Percentiles rank a stretch among this genome's conserved stretches.
These are phyloP conservation scores for Cebus imitator DNA, from an alignment of 2,113 vertebrate species.

Conservation along the genomic window DNA sequence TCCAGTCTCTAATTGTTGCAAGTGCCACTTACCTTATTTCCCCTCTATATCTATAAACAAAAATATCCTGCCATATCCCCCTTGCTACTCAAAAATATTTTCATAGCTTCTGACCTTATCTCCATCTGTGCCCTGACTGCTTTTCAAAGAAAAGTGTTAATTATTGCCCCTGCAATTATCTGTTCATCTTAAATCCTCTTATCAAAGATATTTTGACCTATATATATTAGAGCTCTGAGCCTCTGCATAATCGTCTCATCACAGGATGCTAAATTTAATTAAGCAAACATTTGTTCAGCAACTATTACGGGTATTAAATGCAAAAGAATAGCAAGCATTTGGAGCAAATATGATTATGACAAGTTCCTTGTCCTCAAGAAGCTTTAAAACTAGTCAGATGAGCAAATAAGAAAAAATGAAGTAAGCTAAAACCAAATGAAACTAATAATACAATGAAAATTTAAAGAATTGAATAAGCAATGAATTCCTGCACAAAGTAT, in stretches of 20 bases:
- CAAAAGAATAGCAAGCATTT: neutral
- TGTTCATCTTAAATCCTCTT: slow-evolving; percentile 33
- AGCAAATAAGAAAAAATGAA: neutral
- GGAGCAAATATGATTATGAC: neutral
- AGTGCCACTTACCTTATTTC: neutral
- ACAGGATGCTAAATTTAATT: neutral
- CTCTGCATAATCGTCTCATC: slow-evolving; percentile 16
- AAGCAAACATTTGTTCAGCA: slow-evolving; percentile 31
- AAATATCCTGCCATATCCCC: neutral
- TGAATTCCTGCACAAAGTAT: neutral
- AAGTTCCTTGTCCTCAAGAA: slow-evolving; percentile 30
- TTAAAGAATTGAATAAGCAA: neutral
- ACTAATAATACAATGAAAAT: slow-evolving; percentile 9
- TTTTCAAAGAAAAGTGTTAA: slow-evolving; percentile 27
- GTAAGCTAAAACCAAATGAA: neutral
- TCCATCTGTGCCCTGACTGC: neutral
- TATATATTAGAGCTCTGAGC: neutral
- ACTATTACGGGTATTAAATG: neutral
- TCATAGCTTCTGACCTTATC: neutral
- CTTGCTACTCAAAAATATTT: slow-evolving; percentile 29
- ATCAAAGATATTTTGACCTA: neutral
- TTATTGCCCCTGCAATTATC: neutral
- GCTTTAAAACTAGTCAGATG: neutral
- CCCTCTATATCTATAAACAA: neutral
- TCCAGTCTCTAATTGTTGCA: neutral